A percentile compares a stretch with the other conserved stretches of the same genome.
phyloP scores from a whole-genome alignment of 1,140 invertebrate species.

The Aphelinus certus region DNA sequence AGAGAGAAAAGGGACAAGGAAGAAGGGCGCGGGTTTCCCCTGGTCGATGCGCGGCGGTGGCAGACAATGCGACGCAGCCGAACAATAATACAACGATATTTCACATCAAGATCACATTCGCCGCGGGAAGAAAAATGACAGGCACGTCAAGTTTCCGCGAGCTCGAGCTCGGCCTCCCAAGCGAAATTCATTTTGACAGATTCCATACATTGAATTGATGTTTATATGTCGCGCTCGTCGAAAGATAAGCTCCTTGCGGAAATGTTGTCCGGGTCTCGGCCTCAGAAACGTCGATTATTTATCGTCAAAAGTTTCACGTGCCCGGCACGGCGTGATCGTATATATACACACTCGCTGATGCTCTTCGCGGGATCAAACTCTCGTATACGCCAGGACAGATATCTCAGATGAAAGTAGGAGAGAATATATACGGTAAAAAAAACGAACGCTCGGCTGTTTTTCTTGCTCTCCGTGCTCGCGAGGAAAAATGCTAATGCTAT shows the following conservation, averaged over 20 bases:
- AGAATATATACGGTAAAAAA: neutral
- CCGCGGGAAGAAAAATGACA: slow-evolving; percentile 63
- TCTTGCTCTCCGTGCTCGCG: slow-evolving; percentile 1
- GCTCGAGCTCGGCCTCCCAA: slow-evolving; percentile 50
- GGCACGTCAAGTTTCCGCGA: slow-evolving; percentile 51
- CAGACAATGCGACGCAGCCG: slow-evolving; percentile 51
- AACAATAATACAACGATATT: slow-evolving; percentile 66
- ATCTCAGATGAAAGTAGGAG: neutral
- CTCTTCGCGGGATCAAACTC: neutral
- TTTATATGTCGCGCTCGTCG: slow-evolving; percentile 60
- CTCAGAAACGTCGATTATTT: slow-evolving; percentile 30
- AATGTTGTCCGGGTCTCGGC: slow-evolving; percentile 21
- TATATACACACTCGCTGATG: neutral
- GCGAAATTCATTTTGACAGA: slow-evolving; percentile 67
- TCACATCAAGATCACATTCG: slow-evolving; percentile 63
- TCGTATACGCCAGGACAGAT: neutral
- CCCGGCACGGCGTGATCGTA: neutral
- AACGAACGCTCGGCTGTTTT: neutral
- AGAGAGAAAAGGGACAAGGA: slow-evolving; percentile 43
- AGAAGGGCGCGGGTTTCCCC: slow-evolving; percentile 38
- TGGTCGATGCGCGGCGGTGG: slow-evolving; percentile 38
- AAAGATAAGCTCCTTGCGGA: slow-evolving; percentile 52
- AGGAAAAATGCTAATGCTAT: slow-evolving; percentile 26
- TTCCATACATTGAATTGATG: slow-evolving; percentile 67
- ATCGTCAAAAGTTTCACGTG: slow-evolving; percentile 23